phyloP scores from a whole-genome alignment of 1,140 invertebrate genomes.

The Latrodectus geometricus region DNA sequence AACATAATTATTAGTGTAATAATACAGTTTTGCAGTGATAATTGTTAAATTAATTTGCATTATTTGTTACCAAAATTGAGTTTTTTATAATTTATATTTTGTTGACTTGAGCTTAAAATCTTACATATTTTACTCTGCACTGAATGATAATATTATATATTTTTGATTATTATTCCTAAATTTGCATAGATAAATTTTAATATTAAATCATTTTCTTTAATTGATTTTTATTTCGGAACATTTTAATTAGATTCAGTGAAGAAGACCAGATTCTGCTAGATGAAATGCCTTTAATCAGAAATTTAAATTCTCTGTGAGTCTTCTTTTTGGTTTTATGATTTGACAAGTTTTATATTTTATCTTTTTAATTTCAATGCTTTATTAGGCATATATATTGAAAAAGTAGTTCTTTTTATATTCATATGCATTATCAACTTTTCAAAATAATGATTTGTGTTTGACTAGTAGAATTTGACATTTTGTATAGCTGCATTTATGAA shows the following conservation, averaged over 20 bases:
- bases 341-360: neutral
- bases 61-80: too few species aligned
- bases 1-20: too few species aligned
- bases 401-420: neutral
- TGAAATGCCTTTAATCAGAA: conserved; percentile 31
- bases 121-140: too few species aligned
- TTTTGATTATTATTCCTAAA: neutral
- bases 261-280: conserved; percentile 32
- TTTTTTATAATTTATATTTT: too few species aligned
- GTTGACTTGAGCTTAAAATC: too few species aligned
- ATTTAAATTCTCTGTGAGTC: conserved; percentile 33
- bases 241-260: conserved; percentile 36
- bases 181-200: neutral
- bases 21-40: too few species aligned
- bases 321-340: conserved; percentile 1
- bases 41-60: too few species aligned
- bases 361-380: neutral
- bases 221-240: neutral
- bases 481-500: conserved; percentile 52
- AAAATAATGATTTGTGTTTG: neutral
- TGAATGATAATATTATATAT: neutral
- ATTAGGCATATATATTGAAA: neutral
- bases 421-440: neutral
- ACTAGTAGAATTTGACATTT: conserved; percentile 13
- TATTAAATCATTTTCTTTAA: conserved; percentile 4